phyloP scores from a whole-genome alignment of 2,888 invertebrate species.

The Eurytoma californica region DNA sequence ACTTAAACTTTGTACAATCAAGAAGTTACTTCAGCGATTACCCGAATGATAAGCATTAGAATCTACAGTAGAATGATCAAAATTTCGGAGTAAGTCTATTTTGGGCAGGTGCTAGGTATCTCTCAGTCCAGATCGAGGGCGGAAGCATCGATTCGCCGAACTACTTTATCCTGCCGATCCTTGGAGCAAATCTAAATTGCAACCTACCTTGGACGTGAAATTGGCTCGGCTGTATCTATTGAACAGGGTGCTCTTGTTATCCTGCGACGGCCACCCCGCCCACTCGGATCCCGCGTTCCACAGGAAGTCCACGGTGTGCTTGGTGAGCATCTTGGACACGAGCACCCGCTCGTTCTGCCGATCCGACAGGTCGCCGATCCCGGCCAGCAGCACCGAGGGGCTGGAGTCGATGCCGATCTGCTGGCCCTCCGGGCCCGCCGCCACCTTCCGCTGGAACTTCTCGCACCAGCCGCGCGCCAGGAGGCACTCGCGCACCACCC shows the following conservation, averaged over 20 bases:
- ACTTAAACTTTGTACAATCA: no score
- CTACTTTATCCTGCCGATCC: not conserved
- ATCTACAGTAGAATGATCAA: no score
- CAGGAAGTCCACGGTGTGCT: slow-evolving; percentile 89
- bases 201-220: slow-evolving; percentile 92
- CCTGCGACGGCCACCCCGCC: slow-evolving; percentile 81
- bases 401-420: slow-evolving; percentile 64
- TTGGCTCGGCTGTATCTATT: slow-evolving; percentile 90
- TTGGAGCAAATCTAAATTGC: not conserved
- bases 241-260: slow-evolving; percentile 82
- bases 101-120: no score
- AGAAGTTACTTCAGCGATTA: no score
- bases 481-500: slow-evolving; percentile 70
- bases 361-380: slow-evolving; percentile 69
- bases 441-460: slow-evolving; percentile 66
- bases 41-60: no score
- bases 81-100: no score
- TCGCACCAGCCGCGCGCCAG: slow-evolving; percentile 72
- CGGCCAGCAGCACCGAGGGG: slow-evolving; percentile 67
- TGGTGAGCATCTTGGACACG: slow-evolving; percentile 86
- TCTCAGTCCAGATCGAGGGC: no score
- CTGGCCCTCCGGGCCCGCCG: slow-evolving; percentile 30
- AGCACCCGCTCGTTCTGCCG: slow-evolving; percentile 67
- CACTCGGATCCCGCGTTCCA: slow-evolving; percentile 93
- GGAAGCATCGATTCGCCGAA: not conserved